phyloP scores from a whole-genome alignment of 2,113 vertebrate genomes.

The Hydropotes inermis region DNA sequence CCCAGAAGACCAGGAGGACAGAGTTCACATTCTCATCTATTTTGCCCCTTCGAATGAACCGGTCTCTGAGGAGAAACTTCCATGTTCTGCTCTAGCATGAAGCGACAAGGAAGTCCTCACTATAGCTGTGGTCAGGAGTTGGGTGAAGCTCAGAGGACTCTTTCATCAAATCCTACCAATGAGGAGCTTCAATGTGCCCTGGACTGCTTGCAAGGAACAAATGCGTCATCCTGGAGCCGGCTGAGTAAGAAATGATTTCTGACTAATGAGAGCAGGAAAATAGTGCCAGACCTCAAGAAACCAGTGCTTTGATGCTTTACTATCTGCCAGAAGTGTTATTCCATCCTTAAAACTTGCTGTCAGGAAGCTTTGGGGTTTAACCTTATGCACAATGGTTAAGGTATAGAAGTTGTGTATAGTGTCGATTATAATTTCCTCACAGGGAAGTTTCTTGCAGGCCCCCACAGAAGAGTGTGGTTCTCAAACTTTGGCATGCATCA shows the following conservation, averaged over 20 bases:
- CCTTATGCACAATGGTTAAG: neutral
- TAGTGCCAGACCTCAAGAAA: neutral
- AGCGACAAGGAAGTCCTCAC: neutral
- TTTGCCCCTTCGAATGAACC: neutral
- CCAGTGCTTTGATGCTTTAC: neutral
- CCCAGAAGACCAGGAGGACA: neutral
- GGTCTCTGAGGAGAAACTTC: neutral
- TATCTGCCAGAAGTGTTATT: neutral
- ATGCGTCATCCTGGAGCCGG: neutral
- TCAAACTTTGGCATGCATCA: neutral
- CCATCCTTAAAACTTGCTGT: neutral
- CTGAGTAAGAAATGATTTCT: neutral
- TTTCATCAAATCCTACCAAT: neutral
- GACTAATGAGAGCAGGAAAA: neutral
- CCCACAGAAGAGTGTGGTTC: neutral
- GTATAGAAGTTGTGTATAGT: neutral
- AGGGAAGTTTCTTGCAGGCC: neutral
- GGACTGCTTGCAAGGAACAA: neutral
- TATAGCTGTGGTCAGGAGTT: neutral
- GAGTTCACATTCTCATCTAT: too few species aligned
- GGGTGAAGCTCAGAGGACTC: neutral
- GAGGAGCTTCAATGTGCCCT: neutral
- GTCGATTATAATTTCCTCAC: neutral
- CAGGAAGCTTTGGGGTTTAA: neutral
- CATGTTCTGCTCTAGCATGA: fast-evolving